These are phyloP conservation scores for Lottia scabra DNA, from an alignment of 2,888 invertebrate genomes.

Conservation along the genomic window DNA sequence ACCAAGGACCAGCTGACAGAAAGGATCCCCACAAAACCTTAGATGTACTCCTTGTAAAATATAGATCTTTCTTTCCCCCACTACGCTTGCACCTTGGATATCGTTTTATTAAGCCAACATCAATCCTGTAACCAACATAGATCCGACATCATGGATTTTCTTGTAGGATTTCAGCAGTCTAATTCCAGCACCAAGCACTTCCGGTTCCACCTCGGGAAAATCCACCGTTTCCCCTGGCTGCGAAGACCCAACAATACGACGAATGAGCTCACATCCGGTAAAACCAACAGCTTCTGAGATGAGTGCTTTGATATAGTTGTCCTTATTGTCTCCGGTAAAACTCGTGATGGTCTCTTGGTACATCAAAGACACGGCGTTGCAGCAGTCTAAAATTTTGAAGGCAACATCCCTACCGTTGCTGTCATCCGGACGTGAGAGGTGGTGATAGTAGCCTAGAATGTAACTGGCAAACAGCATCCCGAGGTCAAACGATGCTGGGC, in stretches of 20 bases:
- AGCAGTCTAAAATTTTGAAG: slow-evolving; percentile 45
- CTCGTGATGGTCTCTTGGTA: slow-evolving; percentile 33
- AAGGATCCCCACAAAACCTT: too few relatives aligned
- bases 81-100: too few relatives aligned
- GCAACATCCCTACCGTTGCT: slow-evolving; percentile 46
- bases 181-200: slow-evolving; percentile 48
- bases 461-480: slow-evolving; percentile 53
- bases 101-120: slow-evolving; percentile 47
- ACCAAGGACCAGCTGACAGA: too few relatives aligned
- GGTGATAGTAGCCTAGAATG: slow-evolving; percentile 49
- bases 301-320: slow-evolving; percentile 34
- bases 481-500: slow-evolving; percentile 52
- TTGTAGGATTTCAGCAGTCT: slow-evolving; percentile 41
- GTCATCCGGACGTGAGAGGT: slow-evolving; percentile 46
- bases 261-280: slow-evolving; percentile 53
- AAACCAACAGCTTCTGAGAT: slow-evolving; percentile 51
- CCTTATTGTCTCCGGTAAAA: slow-evolving; percentile 22
- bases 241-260: slow-evolving; percentile 48
- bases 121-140: slow-evolving; percentile 44
- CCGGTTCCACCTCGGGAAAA: slow-evolving; percentile 37
- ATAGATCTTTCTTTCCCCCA: too few relatives aligned
- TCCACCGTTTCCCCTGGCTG: slow-evolving; percentile 44
- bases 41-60: too few relatives aligned
- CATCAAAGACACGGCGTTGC: slow-evolving; percentile 23
- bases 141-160: slow-evolving; percentile 43